Percentiles rank a stretch among this genome's conserved stretches.
phyloP scores from a whole-genome alignment of 2,113 vertebrate genomes.

The Tachuris rubrigastra region DNA sequence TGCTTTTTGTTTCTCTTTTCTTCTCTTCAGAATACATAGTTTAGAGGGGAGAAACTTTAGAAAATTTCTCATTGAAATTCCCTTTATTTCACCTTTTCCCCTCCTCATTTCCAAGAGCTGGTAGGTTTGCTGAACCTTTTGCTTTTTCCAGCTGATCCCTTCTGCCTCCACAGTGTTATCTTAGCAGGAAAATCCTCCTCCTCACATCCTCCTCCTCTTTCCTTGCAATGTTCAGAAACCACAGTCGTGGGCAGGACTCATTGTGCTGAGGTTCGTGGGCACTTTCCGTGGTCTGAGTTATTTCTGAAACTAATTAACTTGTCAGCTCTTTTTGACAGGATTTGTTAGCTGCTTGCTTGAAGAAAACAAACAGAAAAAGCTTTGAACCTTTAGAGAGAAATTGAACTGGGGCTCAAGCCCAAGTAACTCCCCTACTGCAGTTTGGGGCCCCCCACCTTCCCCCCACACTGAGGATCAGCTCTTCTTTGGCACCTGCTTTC shows the following conservation, averaged over 20 bases:
- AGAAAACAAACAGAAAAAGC: not conserved
- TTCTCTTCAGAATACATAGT: not conserved
- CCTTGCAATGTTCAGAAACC: not conserved
- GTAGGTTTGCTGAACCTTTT: not conserved
- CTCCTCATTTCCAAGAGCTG: not conserved
- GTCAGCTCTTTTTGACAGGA: not conserved
- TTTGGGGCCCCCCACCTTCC: not conserved
- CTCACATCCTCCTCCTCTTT: not conserved
- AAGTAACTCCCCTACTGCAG: not conserved
- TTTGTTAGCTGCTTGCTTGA: not conserved
- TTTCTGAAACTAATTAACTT: not conserved
- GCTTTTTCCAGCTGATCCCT: not conserved
- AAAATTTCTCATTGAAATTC: not conserved
- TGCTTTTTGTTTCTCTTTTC: not conserved
- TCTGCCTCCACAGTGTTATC: not conserved
- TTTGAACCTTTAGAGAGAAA: not conserved
- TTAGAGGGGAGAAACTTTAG: not conserved
- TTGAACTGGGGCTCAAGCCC: not conserved
- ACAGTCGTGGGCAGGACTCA: not conserved
- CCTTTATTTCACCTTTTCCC: not conserved
- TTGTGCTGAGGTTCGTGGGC: not conserved
- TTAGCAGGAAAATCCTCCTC: not conserved
- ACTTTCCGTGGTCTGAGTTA: not conserved
- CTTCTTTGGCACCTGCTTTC: not conserved
- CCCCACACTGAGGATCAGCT: not conserved